phyloP scores from a whole-genome alignment of 2,113 vertebrate genomes.

The Peucedramus taeniatus region DNA sequence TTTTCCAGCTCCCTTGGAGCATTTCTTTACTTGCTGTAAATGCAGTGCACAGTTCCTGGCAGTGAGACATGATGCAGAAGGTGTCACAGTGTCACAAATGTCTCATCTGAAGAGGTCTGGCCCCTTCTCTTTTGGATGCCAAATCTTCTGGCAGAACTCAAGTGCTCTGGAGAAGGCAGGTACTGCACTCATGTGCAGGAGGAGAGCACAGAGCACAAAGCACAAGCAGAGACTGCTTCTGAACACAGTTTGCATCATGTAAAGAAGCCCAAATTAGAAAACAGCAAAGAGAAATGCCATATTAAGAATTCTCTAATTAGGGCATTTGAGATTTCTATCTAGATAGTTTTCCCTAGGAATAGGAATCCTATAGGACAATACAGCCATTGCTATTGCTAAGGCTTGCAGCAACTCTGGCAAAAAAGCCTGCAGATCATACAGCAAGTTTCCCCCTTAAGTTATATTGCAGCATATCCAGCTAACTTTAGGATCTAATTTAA shows the following conservation, averaged over 20 bases:
- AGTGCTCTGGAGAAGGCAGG: not conserved
- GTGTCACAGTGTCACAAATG: not conserved
- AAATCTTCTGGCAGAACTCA: not conserved
- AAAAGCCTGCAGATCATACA: not conserved
- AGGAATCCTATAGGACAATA: not conserved
- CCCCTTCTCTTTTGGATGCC: not conserved
- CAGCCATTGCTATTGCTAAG: not conserved
- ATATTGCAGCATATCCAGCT: not conserved
- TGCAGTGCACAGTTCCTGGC: not conserved
- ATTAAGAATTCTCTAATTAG: not conserved
- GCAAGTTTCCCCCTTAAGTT: not conserved
- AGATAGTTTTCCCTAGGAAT: not conserved
- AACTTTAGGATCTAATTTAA: conserved; percentile 41
- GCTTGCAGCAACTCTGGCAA: not conserved
- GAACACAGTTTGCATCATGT: not conserved
- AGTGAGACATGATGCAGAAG: not conserved
- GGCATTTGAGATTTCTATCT: not conserved
- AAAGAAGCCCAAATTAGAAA: not conserved
- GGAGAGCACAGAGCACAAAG: not conserved
- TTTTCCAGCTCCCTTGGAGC: not conserved
- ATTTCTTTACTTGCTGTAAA: not conserved
- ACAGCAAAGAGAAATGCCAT: not conserved
- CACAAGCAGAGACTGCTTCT: not conserved
- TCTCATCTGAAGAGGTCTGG: not conserved
- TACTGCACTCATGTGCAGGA: accelerated